Evolutionary conservation across 2,113 vertebrate genomes (phyloP), one percentile per base, ranked within the genome.

Genomic region (Protomyctophum bolini): DNA sequence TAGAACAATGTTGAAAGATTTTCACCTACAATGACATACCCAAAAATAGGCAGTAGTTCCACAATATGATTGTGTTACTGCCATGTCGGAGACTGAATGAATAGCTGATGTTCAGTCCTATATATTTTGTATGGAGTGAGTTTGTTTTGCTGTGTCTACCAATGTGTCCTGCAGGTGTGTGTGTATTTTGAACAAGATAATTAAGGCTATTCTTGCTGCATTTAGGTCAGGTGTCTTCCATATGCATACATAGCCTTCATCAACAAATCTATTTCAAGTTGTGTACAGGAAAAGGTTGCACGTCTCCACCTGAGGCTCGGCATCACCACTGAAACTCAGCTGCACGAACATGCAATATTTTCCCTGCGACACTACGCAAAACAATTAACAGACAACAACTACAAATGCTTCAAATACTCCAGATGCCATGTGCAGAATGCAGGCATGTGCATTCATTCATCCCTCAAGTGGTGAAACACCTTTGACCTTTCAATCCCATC

Each of bases 241-340:
- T 80, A 41, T 58, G 5, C 63, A 68, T 50, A 10, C 10, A 29
- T 52, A 60, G 71, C 70, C 63, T 55, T 63, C 6, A 7, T 72
- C 59, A 67, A 81, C 60, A 81, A 47, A 81, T 86, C 76, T 82
- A 77, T 86, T 88, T 84, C 60, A 72, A 75, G 70, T 68, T 71
- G 47, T 66, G 45, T 8, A 21, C 50, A 21, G 58, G 33, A 72
- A 77, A 77, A 74, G 72, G 75, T 71, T 82, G 67, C 67, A 75
- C 77, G 73, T 63, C 75, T 51, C 58, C 67, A 49, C 6, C 51
- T 60, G 73, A 82, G 71, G 81, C 82, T 73, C 83, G 85, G 84
- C 85, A 71, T 88, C 87, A 77, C 67, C 49, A 66, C 64, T 76
- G 80, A 81, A 73, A 72, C 74, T 82, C 82, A 70, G 73, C 82